A percentile compares a stretch with the other conserved stretches of the same genome.
Evolutionary conservation across 1,140 invertebrate species (phyloP).

Genomic region (Tetraneura akinire): DNA sequence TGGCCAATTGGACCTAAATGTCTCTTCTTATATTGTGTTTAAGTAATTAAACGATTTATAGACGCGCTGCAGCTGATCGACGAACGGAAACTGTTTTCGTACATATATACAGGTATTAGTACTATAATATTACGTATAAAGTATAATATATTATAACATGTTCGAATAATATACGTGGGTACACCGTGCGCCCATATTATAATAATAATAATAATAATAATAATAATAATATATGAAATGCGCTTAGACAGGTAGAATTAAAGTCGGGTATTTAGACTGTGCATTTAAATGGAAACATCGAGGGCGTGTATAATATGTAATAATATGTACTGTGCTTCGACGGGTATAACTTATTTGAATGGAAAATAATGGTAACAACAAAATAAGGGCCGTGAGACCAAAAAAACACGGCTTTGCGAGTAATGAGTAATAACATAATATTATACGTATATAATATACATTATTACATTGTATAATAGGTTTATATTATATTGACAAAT

Average conservation of each 20-base stretch:
- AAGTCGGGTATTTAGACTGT: constrained; percentile 34
- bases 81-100: too few species aligned
- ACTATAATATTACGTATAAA: too few species aligned
- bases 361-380: constrained; percentile 33
- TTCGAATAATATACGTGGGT: too few species aligned
- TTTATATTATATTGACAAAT: too few species aligned
- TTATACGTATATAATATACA: too few species aligned
- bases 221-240: constrained; percentile 13
- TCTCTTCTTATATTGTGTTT: constrained; percentile 2
- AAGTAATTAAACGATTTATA: constrained; percentile 39
- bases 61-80: neutral
- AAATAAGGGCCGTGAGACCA: constrained; percentile 36
- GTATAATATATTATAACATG: too few species aligned
- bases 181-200: too few species aligned
- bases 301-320: constrained; percentile 26
- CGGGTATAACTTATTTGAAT: constrained; percentile 19
- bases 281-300: constrained; percentile 34
- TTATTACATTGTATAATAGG: too few species aligned
- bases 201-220: too few species aligned
- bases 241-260: constrained; percentile 31
- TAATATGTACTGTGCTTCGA: neutral
- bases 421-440: constrained; percentile 41
- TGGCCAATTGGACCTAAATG: constrained; percentile 25
- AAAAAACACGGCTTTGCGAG: neutral
- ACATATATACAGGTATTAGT: too few species aligned